Conservation (phyloP, 2,113 vertebrate species). For the Bubalus kerabau region DNA sequence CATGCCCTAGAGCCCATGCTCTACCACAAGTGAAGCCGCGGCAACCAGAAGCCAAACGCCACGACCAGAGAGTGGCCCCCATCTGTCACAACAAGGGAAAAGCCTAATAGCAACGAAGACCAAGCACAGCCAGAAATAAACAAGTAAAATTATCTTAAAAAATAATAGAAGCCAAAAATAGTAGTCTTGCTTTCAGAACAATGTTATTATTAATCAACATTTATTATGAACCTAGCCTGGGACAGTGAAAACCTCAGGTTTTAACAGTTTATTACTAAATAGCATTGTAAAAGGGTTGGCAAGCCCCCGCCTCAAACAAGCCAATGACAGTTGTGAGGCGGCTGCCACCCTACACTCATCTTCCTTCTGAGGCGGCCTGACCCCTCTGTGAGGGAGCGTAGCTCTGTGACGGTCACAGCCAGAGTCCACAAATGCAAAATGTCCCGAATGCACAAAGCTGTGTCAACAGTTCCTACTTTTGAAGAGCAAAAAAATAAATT, state of each 20-base stretch:
- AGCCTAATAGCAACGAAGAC: background rate
- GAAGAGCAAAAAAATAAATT: background rate
- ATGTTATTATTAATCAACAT: background rate
- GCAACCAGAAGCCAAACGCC: accelerated
- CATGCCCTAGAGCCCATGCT: background rate
- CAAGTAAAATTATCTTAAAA: background rate
- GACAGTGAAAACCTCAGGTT: background rate
- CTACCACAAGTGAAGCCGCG: accelerated
- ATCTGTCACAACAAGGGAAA: background rate
- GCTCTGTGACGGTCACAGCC: background rate
- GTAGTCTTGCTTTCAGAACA: background rate
- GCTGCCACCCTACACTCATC: background rate
- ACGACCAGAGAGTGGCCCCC: background rate
- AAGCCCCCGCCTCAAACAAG: background rate
- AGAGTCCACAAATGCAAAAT: background rate
- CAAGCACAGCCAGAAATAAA: background rate
- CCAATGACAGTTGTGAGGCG: no score
- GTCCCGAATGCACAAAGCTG: background rate
- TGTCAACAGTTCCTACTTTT: background rate
- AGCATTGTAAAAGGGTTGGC: background rate
- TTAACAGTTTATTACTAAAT: background rate
- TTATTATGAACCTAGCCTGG: background rate
- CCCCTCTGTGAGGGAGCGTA: background rate
- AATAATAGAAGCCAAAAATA: background rate
- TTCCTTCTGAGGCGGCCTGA: background rate